Evolutionary conservation across 2,888 invertebrate species (phyloP), one percentile per base, ranked within the genome.

Genomic region (Enchytraeus crypticus): DNA sequence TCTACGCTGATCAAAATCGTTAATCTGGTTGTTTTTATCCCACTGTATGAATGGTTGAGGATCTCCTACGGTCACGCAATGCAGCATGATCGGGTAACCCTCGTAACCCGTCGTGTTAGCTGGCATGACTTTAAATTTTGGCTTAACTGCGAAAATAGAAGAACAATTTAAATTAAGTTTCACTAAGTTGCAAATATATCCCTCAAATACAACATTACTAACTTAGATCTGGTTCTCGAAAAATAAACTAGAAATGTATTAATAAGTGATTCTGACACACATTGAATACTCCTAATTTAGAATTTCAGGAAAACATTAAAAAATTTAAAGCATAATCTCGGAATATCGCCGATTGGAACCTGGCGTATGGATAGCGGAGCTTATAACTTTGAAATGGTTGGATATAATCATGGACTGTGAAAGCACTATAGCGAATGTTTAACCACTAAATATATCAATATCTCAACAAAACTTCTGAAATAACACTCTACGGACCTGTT

Each of bases 21-120:
- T 61, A 26, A 61, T 66, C 60, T 85, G 84, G 18, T 86, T 83
- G 77, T 92, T 89, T 69, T 89, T 87, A 78, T 92, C 92, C 95
- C 95, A 95, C 68, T 89, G 88, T 30, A 92, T 89, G 27, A 88
- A 88, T 0, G 95, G 95, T 53, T 84, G 84, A 0, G 95, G 95
- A 77, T 90, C 89, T 0, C 95, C 95, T 54, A 86, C 85, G 0
- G 91, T 93, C 61, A 86, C 84, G 74, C 95, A 95, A 78, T 92
- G 87, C 61, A 95, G 83, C 76, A 86, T 83, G 0, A 87, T 84
- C 0, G 86, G 80, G 72, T 85, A 82, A 68, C 88, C 84, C 78
- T 88, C 87, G 67, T 84, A 80, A 2, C 86, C 90, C 76, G 90
- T 89, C 0, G 88, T 84, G 73, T 90, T 87, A 60, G 85, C 84